phyloP scores from a whole-genome alignment of 2,113 vertebrate species.

The Rissa tridactyla region DNA sequence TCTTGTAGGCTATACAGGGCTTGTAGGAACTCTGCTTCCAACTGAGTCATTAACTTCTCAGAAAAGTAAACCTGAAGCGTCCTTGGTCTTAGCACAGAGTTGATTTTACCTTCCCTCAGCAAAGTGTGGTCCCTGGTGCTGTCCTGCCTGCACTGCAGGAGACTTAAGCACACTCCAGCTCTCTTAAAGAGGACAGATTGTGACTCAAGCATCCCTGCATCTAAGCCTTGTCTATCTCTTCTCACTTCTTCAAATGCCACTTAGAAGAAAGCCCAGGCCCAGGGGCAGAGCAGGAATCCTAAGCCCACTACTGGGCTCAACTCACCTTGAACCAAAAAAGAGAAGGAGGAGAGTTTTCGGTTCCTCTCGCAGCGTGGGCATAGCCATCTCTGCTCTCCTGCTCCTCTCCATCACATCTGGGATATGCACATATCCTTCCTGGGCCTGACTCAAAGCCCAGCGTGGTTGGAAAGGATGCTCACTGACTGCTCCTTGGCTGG shows the following conservation, averaged over 20 bases:
- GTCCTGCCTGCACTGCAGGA: neutral
- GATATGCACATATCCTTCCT: neutral
- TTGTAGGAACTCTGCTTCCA: neutral
- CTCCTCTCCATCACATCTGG: neutral
- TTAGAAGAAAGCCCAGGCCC: neutral
- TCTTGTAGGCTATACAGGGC: neutral
- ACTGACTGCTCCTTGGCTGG: neutral
- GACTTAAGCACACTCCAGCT: neutral
- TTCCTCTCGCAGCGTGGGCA: rapidly evolving
- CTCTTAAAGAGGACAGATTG: neutral
- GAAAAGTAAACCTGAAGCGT: neutral
- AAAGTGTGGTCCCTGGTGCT: neutral
- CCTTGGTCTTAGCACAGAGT: neutral
- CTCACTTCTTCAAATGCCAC: neutral
- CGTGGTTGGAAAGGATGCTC: neutral
- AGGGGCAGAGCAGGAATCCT: neutral
- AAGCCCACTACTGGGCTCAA: neutral
- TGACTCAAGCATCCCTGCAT: neutral
- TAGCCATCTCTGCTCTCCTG: neutral
- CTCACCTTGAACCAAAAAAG: neutral
- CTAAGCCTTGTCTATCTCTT: neutral
- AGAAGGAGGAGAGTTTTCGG: neutral
- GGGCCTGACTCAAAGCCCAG: neutral
- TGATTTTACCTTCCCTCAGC: neutral
- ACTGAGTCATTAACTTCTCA: neutral